A percentile compares a stretch with the other conserved stretches of the same genome.
These are phyloP conservation scores for Alectoris magna DNA, from an alignment of 2,797 vertebrate species.

Conservation along the genomic window DNA sequence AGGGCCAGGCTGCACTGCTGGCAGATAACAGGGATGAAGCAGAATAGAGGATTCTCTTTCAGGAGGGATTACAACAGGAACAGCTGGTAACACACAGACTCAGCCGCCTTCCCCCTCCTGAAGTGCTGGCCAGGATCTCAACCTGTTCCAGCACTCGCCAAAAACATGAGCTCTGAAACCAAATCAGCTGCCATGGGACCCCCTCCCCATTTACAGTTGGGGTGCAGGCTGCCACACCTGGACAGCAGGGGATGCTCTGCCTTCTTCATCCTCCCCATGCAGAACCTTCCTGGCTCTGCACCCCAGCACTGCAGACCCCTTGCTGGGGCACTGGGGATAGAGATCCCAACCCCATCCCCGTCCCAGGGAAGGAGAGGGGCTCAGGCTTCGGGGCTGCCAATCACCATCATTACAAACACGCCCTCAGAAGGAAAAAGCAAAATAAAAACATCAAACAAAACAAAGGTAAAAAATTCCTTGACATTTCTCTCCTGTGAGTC, in stretches of 20 bases:
- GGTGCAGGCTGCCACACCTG: not conserved
- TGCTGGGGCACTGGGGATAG: fast-evolving
- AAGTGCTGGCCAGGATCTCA: not conserved
- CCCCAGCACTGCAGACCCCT: not conserved
- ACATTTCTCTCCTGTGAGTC: conserved; percentile 76
- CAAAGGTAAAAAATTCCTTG: conserved; percentile 77
- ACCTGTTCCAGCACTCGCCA: fast-evolving
- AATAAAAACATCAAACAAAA: conserved; percentile 77
- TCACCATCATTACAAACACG: conserved; percentile 65
- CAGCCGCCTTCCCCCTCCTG: not conserved
- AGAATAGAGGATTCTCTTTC: conserved; percentile 64
- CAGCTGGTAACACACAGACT: conserved; percentile 76
- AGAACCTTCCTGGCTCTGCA: not conserved
- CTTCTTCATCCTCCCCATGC: not conserved
- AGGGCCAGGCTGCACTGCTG: not conserved
- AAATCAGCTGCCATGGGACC: not conserved
- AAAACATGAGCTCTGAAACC: not conserved
- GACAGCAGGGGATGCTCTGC: not conserved
- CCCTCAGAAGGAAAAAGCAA: conserved; percentile 73
- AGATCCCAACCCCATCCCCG: not conserved
- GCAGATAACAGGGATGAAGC: conserved; percentile 6
- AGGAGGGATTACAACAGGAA: conserved; percentile 58
- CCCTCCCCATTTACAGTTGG: not conserved
- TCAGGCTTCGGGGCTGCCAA: conserved; percentile 53
- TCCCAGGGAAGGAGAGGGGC: conserved; percentile 50